Evolutionary conservation across 2,113 vertebrate genomes (phyloP).

Genomic region (Hymenochirus boettgeri): DNA sequence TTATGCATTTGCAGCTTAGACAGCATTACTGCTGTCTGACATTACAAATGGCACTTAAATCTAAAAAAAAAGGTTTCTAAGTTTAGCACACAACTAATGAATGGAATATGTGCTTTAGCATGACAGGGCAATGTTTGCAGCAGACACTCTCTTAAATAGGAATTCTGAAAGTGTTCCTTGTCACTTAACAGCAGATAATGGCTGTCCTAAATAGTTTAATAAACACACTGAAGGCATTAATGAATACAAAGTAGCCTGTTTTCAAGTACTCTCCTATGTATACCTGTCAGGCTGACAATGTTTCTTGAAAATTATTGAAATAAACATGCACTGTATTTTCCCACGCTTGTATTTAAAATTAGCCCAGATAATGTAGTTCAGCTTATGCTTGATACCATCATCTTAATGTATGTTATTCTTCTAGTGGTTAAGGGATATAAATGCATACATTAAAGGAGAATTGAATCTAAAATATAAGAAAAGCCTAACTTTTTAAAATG

Average conservation of each 20-base stretch:
- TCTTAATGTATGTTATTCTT: slow-evolving; percentile 32
- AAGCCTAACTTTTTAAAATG: too few relatives aligned
- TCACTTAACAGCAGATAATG: neutral
- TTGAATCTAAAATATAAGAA: too few relatives aligned
- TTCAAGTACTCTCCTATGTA: neutral
- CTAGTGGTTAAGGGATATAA: slow-evolving; percentile 30
- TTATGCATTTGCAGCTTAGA: slow-evolving; percentile 1
- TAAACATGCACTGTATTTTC: slow-evolving; percentile 34
- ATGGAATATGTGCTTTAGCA: neutral
- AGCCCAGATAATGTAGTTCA: slow-evolving; percentile 36
- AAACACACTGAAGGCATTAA: slow-evolving; percentile 20
- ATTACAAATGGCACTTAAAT: neutral
- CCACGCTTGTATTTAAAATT: slow-evolving; percentile 18
- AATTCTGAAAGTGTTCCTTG: neutral
- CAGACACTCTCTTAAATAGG: neutral
- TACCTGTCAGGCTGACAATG: slow-evolving; percentile 11
- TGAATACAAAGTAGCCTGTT: slow-evolving; percentile 22
- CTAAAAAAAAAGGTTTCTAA: neutral
- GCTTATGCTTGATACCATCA: slow-evolving; percentile 35
- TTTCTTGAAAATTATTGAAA: slow-evolving; percentile 23
- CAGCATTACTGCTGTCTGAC: neutral
- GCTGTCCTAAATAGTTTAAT: neutral
- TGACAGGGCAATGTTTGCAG: neutral
- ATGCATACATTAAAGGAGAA: too few relatives aligned
- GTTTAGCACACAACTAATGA: neutral